These are phyloP conservation scores for Eupithecia exiguata DNA, from an alignment of 2,888 invertebrate species.

Conservation along the genomic window DNA sequence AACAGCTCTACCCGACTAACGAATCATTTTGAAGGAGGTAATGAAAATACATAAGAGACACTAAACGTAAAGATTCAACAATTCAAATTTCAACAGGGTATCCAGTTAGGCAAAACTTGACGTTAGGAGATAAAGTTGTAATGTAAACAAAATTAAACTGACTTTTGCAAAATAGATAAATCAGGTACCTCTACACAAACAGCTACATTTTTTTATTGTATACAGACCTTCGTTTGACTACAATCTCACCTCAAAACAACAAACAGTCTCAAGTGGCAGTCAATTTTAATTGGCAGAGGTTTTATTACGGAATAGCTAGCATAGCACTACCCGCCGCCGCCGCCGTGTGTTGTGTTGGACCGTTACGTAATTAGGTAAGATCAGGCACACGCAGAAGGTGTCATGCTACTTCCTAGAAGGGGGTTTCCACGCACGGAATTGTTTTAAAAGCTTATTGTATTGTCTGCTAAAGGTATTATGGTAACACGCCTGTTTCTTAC, in stretches of 20 bases:
- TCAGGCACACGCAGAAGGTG: constrained; percentile 56
- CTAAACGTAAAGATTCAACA: background rate
- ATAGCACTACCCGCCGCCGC: background rate
- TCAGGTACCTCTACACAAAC: background rate
- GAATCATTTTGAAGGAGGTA: background rate
- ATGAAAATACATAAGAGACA: background rate
- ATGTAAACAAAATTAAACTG: background rate
- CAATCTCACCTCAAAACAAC: background rate
- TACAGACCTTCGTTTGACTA: too few relatives aligned
- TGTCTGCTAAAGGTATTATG: background rate
- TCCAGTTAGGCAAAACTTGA: background rate
- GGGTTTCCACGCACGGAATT: background rate
- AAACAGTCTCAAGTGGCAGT: constrained; percentile 41
- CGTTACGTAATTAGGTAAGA: constrained; percentile 63
- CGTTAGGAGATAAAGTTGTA: background rate
- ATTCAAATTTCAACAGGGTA: background rate
- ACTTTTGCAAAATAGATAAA: background rate
- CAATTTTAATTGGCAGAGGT: constrained; percentile 64
- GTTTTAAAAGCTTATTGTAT: background rate
- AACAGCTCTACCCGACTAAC: background rate
- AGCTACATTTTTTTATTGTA: background rate
- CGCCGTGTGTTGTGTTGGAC: constrained; percentile 38
- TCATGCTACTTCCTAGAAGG: constrained; percentile 6
- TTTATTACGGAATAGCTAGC: constrained; percentile 53
- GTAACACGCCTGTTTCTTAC: too few relatives aligned